Conservation (phyloP, 2,113 vertebrate species). For the Varanus komodoensis region DNA sequence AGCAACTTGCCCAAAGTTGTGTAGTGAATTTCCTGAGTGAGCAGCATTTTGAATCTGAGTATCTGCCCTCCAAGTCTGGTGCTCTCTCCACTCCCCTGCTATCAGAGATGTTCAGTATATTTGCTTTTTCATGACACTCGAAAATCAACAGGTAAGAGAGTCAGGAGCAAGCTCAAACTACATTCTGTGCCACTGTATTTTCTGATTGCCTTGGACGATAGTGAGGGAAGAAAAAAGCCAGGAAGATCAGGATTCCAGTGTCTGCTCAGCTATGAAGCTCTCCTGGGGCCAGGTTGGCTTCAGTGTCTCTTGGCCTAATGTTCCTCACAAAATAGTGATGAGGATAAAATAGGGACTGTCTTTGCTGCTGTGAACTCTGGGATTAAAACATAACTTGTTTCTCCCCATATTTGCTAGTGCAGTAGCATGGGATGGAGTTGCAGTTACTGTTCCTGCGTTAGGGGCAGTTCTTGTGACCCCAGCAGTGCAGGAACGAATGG, state of each 20-base stretch:
- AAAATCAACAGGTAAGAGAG: neutral
- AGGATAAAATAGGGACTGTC: neutral
- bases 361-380: neutral
- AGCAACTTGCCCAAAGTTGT: neutral
- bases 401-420: too few relatives aligned
- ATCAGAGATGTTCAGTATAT: neutral
- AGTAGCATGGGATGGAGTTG: neutral
- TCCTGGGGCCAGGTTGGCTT: neutral
- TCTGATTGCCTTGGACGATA: neutral
- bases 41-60: neutral
- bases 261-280: neutral
- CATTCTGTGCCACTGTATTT: neutral
- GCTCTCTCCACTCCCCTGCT: too few relatives aligned
- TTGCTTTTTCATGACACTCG: neutral
- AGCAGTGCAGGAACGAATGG: neutral
- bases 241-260: neutral
- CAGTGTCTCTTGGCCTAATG: neutral
- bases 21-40: neutral
- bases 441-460: neutral
- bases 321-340: neutral
- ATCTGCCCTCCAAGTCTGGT: too few relatives aligned
- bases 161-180: neutral
- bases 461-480: neutral
- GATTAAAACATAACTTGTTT: neutral
- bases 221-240: neutral